Evolutionary conservation across 2,888 invertebrate species (phyloP).

Genomic region (Agonum fuliginosum): DNA sequence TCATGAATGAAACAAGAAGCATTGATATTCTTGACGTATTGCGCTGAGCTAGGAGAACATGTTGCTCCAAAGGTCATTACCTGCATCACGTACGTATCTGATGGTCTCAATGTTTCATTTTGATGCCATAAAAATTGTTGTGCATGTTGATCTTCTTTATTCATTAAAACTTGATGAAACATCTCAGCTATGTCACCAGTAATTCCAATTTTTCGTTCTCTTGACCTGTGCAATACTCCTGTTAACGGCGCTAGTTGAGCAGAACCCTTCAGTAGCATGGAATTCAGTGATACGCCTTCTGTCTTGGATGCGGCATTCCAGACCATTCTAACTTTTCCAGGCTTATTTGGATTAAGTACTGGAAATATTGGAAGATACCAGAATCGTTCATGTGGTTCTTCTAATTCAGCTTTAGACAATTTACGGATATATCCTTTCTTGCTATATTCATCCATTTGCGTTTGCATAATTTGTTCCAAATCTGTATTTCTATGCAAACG

Average conservation of each 20-base stretch:
- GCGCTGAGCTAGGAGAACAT: no score
- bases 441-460: background rate
- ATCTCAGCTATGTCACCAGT: background rate
- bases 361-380: conserved; percentile 65
- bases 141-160: no score
- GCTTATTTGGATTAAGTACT: conserved; percentile 62
- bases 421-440: background rate
- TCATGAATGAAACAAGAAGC: no score
- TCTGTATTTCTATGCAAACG: background rate
- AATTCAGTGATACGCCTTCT: no score
- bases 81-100: no score
- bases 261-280: no score
- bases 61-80: no score
- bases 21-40: no score
- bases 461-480: background rate
- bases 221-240: background rate
- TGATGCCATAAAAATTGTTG: no score
- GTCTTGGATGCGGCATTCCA: conserved; percentile 65
- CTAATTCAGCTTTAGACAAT: background rate
- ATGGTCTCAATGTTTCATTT: no score
- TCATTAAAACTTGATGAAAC: background rate
- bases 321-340: conserved; percentile 64
- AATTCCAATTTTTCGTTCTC: background rate
- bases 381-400: conserved; percentile 1
- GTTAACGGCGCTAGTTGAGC: background rate